Percentiles rank a stretch among this genome's conserved stretches.
These are phyloP conservation scores for Phaethornis superciliosus DNA, from an alignment of 2,113 vertebrate genomes.

Conservation along the genomic window DNA sequence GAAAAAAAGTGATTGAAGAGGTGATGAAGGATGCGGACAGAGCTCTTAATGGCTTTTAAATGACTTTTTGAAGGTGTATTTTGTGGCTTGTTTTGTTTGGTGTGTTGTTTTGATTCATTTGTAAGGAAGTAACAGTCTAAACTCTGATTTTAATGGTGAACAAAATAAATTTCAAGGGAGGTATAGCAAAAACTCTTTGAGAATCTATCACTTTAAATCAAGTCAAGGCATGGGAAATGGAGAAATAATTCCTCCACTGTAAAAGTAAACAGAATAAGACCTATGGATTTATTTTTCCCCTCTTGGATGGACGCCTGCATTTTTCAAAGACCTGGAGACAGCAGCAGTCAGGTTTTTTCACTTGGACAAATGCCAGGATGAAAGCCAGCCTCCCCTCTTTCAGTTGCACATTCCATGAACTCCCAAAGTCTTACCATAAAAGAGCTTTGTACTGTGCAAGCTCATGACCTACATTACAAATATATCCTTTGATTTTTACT, in stretches of 20 bases:
- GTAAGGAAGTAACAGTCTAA: background rate
- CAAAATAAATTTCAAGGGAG: background rate
- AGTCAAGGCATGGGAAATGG: background rate
- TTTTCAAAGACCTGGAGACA: background rate
- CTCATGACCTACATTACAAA: background rate
- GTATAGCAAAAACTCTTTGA: background rate
- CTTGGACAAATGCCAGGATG: background rate
- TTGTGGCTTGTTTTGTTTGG: too few relatives aligned
- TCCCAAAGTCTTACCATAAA: background rate
- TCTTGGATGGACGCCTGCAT: background rate
- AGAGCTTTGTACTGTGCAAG: background rate
- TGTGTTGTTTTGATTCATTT: background rate
- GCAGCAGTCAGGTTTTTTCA: background rate
- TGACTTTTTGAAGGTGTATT: background rate
- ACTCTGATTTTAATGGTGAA: background rate
- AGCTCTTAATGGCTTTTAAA: background rate
- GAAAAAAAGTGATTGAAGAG: background rate
- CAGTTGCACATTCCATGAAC: background rate
- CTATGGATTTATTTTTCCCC: background rate
- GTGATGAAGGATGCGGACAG: background rate
- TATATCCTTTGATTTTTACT: background rate
- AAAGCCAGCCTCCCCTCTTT: background rate
- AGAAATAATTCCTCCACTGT: background rate
- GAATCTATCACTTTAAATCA: background rate
- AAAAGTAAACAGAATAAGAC: background rate